Evolutionary conservation across 2,113 vertebrate genomes (phyloP).

Genomic region (Entomyzon cyanotis): DNA sequence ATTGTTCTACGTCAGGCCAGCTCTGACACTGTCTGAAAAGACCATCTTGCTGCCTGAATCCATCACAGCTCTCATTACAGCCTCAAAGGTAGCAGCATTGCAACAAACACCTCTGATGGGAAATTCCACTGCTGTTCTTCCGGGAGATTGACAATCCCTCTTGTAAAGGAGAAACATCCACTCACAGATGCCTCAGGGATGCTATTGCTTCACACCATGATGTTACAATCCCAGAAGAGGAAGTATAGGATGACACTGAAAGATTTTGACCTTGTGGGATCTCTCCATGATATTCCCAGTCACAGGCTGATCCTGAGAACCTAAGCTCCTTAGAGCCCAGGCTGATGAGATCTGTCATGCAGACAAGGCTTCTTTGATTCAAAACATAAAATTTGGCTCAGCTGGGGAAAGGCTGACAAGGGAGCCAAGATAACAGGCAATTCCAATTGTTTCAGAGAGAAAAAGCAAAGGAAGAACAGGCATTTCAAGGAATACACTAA

Average conservation of each 20-base stretch:
- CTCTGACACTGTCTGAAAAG: background rate
- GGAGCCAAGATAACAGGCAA: background rate
- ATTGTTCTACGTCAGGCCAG: background rate
- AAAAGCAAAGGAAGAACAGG: background rate
- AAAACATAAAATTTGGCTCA: background rate
- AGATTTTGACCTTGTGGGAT: conserved; percentile 7
- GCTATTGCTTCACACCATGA: background rate
- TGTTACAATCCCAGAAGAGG: conserved; percentile 25
- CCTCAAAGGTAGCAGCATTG: background rate
- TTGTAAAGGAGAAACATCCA: conserved; percentile 7
- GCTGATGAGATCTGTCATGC: background rate
- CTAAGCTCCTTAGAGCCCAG: background rate
- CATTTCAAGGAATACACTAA: background rate
- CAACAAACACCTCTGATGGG: conserved; percentile 1
- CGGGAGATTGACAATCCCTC: background rate
- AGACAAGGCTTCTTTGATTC: background rate
- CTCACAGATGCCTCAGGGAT: background rate
- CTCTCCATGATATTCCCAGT: background rate
- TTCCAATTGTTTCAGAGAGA: background rate
- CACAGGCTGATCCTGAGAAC: background rate
- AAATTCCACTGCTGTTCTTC: conserved; percentile 30
- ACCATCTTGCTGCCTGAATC: background rate
- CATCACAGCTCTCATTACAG: background rate
- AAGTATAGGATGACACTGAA: background rate
- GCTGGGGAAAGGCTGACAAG: background rate